These are phyloP conservation scores for Lasioglossum villosulum DNA, from an alignment of 2,888 invertebrate species.

Conservation along the genomic window DNA sequence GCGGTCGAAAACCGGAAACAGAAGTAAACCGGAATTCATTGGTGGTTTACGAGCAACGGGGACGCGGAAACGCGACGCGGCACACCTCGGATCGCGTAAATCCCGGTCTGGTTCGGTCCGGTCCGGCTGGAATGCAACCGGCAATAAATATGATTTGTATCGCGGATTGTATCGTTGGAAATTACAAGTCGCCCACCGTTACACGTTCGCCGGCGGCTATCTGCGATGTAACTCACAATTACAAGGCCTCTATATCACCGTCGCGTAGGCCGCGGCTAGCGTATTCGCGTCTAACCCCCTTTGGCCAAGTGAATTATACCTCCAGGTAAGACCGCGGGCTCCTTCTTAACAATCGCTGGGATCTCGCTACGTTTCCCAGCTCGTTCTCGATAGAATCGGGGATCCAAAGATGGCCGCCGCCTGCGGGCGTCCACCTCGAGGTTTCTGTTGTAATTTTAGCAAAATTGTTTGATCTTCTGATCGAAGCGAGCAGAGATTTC, in stretches of 20 bases:
- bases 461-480: background rate
- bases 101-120: conserved; percentile 20
- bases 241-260: conserved; percentile 28
- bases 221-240: conserved; percentile 51
- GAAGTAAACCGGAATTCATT: conserved; percentile 58
- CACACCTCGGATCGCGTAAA: conserved; percentile 59
- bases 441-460: background rate
- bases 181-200: conserved; percentile 52
- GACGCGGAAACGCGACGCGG: conserved; percentile 51
- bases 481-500: background rate
- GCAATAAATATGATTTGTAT: conserved; percentile 69
- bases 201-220: conserved; percentile 37
- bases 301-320: conserved; percentile 26
- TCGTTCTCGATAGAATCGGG: background rate
- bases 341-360: background rate
- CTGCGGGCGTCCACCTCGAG: background rate
- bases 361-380: too few species aligned
- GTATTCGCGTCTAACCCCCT: conserved; percentile 29
- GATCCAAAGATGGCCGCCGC: background rate
- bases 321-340: background rate
- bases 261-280: background rate
- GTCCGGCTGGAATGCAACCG: conserved; percentile 41
- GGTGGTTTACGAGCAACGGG: conserved; percentile 58
- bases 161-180: conserved; percentile 57
- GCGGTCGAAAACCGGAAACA: conserved; percentile 39